These are phyloP conservation scores for Oxyteleia sp. DNA, from an alignment of 2,888 invertebrate species.

Conservation along the genomic window DNA sequence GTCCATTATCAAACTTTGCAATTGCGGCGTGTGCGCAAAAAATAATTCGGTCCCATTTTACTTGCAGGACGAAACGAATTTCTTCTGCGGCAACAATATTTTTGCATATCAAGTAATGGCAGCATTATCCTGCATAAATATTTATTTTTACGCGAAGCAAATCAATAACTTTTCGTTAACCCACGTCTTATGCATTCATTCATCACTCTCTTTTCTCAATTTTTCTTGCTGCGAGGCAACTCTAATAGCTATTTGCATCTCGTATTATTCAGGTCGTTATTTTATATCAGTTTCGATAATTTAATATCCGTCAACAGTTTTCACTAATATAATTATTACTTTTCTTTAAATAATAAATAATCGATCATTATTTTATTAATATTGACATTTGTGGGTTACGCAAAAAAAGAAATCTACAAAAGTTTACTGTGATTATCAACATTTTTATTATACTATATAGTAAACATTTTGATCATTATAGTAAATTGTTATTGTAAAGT, in stretches of 20 bases:
- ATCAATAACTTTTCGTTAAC: conserved; percentile 62
- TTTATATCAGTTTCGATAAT: conserved; percentile 35
- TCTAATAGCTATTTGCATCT: conserved; percentile 45
- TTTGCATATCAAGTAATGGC: conserved; percentile 51
- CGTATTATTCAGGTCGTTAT: conserved; percentile 41
- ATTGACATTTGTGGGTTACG: conserved; percentile 47
- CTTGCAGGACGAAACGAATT: conserved; percentile 17
- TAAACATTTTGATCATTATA: no score
- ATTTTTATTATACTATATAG: no score
- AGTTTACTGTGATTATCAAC: no score
- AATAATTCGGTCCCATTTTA: conserved; percentile 35
- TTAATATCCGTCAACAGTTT: conserved; percentile 40
- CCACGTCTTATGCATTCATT: conserved; percentile 61
- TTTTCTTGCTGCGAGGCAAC: conserved; percentile 50
- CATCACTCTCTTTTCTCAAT: conserved; percentile 42
- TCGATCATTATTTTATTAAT: conserved; percentile 14
- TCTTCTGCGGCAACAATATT: conserved; percentile 50
- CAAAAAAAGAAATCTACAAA: no score
- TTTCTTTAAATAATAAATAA: conserved; percentile 31
- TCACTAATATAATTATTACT: conserved; percentile 22
- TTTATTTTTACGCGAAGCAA: conserved; percentile 55
- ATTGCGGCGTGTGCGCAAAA: conserved; percentile 39
- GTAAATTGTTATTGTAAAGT: no score
- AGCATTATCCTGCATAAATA: conserved; percentile 58
- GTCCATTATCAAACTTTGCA: conserved; percentile 55